Evolutionary conservation across 2,888 invertebrate species (phyloP), one percentile per base, ranked within the genome.

Genomic region (Catotricha subobsoleta): DNA sequence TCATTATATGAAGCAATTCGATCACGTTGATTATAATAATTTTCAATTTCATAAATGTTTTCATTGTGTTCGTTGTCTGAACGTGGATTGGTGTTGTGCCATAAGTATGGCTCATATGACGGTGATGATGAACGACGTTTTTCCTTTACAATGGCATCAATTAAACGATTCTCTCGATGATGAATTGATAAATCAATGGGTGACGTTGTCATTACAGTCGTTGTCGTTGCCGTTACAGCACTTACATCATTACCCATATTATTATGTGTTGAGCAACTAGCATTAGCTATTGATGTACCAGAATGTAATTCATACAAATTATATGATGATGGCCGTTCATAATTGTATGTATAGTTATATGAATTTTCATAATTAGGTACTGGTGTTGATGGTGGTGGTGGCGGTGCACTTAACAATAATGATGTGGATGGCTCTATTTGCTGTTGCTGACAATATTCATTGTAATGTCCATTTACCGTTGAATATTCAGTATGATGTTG

Each of bases 391-490:
- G 20, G 20, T n/a, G n/a, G 9, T 9, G 20, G 10, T 21, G 12
- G 12, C 6, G n/a, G 3, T 9, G 28, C 6, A 7, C 5, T 9
- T 23, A 23, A 23, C 9, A 23, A 5, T 23, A 23, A 5, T 23
- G 9, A 23, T 23, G 23, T 23, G 5, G 23, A 9, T 7, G 3
- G n/a, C n/a, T 45, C 45, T 47, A 48, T 48, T 49, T 48, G 48
- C 5, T 16, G 16, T 36, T 6, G 15, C 12, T 23, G 36, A 36
- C 15, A 10, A 13, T 12, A 6, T 16, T 35, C 20, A 20, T 35
- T 5, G 5, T 21, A 39, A 13, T 31, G 30, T 18, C n/a, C n/a
- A n/a, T n/a, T n/a, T n/a, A n/a, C n/a, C n/a, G n/a, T n/a, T n/a
- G n/a, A n/a, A n/a, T n/a, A n/a, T n/a, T n/a, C n/a, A 10, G 21